phyloP scores from a whole-genome alignment of 2,797 vertebrate genomes.

The Aselliscus stoliczkanus region DNA sequence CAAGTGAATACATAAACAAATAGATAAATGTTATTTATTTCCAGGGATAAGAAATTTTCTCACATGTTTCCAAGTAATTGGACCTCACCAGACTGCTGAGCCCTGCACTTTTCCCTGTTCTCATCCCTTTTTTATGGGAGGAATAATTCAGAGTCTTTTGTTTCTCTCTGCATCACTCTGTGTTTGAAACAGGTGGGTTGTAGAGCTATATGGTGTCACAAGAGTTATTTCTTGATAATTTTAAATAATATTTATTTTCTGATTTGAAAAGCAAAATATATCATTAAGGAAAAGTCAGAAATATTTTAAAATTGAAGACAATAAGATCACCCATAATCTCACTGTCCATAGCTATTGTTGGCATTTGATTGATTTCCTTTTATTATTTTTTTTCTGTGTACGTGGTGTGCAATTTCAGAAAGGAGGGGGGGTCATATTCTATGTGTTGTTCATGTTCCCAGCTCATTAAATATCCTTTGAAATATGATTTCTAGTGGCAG shows the following conservation, averaged over 20 bases:
- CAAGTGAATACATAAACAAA: neutral
- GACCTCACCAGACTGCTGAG: neutral
- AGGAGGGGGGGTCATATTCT: neutral
- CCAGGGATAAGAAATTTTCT: neutral
- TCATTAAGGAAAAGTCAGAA: neutral
- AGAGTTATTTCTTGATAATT: neutral
- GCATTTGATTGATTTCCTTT: neutral
- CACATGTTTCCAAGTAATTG: neutral
- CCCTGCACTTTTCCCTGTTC: neutral
- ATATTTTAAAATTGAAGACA: neutral
- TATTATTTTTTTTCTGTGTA: neutral
- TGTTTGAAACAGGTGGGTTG: neutral
- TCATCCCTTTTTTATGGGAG: accelerated
- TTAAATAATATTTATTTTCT: neutral
- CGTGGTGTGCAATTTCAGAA: neutral
- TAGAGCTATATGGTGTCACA: neutral
- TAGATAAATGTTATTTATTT: neutral
- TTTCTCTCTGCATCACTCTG: neutral
- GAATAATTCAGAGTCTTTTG: neutral
- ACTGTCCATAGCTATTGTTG: neutral
- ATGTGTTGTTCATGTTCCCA: neutral
- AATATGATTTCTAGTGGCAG: neutral
- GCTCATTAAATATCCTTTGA: neutral
- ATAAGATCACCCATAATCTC: neutral
- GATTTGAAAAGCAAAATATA: neutral